Evolutionary conservation across 2,797 vertebrate genomes (phyloP), one percentile per base, ranked within the genome.

Genomic region (Lagodon rhomboides): DNA sequence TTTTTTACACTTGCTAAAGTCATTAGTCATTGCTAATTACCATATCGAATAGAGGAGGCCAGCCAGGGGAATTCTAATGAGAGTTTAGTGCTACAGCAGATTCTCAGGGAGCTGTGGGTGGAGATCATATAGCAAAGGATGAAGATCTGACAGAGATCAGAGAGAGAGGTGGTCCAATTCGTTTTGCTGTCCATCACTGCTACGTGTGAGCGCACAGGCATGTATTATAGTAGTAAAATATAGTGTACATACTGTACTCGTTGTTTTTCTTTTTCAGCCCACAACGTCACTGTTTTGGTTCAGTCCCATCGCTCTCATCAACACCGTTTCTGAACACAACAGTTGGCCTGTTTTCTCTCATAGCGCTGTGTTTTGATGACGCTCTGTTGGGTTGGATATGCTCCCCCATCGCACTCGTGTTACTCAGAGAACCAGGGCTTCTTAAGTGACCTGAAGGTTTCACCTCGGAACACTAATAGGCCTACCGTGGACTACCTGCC

Each of bases 11-110:
- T 93, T 82, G 85, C 89, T 91, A 83, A 93, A 93, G 87, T 93
- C 94, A 93, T 95, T 94, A 94, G 92, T 93, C 92, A 93, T 88
- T 90, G 85, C 87, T 93, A 93, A 95, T 95, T 94, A 94, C 85
- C 91, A 87, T 93, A 93, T 91, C 70, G 87, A 91, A 92, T 89
- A 81, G 87, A 81, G 75, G 83, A 89, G 89, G 87, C 86, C 86
- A 90, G 87, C 82, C 87, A 82, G 81, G 88, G 90, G 91, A 91
- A 94, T 92, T 91, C 80, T 90, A 92, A 91, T 92, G 87, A 90
- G 88, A 91, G 80, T 92, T 89, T 88, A 89, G 86, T 73, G 72
- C 77, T 80, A 58, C 67, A 68, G 77, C 82, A 83, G 77, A 88
- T 85, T 91, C 67, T 84, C 50, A 1, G 68, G 64, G 67, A 87